A percentile compares a stretch with the other conserved stretches of the same genome.
Conservation (phyloP, 1,140 invertebrate genomes). For the Epicauta chinensis region DNA sequence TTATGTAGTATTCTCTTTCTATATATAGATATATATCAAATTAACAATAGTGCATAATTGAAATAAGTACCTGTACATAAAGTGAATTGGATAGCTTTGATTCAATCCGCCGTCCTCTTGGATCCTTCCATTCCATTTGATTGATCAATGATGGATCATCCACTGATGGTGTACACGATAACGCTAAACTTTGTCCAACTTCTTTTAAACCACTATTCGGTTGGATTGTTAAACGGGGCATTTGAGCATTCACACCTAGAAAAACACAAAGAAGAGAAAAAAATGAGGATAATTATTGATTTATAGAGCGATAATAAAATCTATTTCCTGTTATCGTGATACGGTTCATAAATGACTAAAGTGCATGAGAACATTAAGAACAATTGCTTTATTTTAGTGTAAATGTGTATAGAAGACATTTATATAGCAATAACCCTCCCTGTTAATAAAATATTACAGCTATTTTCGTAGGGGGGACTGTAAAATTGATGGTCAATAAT, state of each 20-base stretch:
- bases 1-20: too few species aligned
- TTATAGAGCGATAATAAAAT: constrained; percentile 5
- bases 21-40: too few species aligned
- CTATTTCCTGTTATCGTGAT: constrained; percentile 8
- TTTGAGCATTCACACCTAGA: constrained; percentile 21
- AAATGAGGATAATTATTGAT: neutral
- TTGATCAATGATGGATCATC: constrained; percentile 53
- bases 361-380: constrained; percentile 10
- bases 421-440: neutral
- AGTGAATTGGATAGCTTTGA: constrained; percentile 25
- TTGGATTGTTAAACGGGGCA: constrained; percentile 51
- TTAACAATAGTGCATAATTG: too few species aligned
- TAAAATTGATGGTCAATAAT: too few species aligned
- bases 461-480: too few species aligned
- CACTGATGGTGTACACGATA: constrained; percentile 63
- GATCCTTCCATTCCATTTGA: constrained; percentile 67
- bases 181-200: constrained; percentile 59
- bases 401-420: constrained; percentile 5
- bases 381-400: constrained; percentile 3
- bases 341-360: constrained; percentile 11
- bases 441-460: constrained; percentile 8
- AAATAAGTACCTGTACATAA: constrained; percentile 33
- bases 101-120: constrained; percentile 56
- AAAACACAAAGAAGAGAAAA: constrained; percentile 9
- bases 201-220: constrained; percentile 59